Percentiles rank a stretch among this genome's conserved stretches.
Conservation (phyloP, 2,113 vertebrate genomes). For the Conger conger region DNA sequence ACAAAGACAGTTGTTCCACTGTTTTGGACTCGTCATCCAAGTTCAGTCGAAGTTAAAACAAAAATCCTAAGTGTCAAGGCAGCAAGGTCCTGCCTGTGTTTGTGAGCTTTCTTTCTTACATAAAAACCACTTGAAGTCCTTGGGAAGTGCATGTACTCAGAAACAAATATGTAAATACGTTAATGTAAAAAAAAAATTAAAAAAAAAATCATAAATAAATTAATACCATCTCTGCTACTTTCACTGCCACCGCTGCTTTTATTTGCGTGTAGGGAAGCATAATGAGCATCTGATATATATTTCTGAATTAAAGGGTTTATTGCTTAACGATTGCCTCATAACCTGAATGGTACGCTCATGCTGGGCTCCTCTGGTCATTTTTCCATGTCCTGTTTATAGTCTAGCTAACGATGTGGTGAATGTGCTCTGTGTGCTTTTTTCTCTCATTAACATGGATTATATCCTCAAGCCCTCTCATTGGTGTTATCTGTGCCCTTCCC, state of each 20-base stretch:
- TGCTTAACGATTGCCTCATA: not conserved
- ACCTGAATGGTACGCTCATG: not conserved
- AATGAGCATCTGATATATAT: not conserved
- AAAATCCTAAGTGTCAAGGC: not conserved
- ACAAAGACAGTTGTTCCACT: not conserved
- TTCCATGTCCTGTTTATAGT: not conserved
- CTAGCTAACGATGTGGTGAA: not conserved
- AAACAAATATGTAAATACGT: not conserved
- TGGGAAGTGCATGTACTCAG: not conserved
- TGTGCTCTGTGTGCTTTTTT: not conserved
- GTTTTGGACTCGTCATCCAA: not conserved
- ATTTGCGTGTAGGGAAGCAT: no score
- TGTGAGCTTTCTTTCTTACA: no score
- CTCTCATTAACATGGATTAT: constrained; percentile 3
- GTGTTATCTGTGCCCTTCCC: constrained; percentile 15
- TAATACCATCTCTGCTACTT: not conserved
- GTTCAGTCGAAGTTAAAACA: not conserved
- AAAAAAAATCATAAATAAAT: not conserved
- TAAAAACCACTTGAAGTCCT: not conserved
- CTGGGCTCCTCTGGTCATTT: not conserved
- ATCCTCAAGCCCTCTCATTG: not conserved
- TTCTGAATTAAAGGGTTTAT: not conserved
- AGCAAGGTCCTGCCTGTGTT: no score
- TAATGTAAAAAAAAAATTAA: not conserved
- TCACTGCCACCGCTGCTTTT: not conserved